Evolutionary conservation across 1,140 invertebrate species (phyloP).

Genomic region (Drosophila chauvacae): DNA sequence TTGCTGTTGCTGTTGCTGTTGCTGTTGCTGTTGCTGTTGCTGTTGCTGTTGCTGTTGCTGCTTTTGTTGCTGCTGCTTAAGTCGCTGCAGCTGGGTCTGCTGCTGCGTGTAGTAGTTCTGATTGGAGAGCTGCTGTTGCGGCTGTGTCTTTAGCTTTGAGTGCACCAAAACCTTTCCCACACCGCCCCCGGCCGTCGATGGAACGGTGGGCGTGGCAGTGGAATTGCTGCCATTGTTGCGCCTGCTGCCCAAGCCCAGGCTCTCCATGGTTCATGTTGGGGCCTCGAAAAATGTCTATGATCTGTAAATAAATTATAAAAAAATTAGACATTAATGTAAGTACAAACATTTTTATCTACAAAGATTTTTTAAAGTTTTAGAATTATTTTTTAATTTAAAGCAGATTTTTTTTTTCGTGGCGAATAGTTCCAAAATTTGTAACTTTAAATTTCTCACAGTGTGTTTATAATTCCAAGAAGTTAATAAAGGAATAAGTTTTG

Average conservation of each 20-base stretch:
- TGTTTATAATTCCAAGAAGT: too few relatives aligned
- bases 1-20: conserved; percentile 41
- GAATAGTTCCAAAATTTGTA: too few relatives aligned
- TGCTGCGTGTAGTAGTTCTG: conserved; percentile 82
- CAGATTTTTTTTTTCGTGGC: too few relatives aligned
- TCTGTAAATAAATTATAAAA: conserved; percentile 6
- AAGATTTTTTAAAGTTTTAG: too few relatives aligned
- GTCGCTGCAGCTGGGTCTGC: conserved; percentile 71
- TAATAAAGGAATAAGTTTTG: too few relatives aligned
- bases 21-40: conserved; percentile 18
- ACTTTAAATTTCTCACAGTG: too few relatives aligned
- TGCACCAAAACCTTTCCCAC: conserved; percentile 48
- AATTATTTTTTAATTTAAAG: too few relatives aligned
- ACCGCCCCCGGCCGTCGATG: conserved; percentile 36
- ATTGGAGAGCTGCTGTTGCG: conserved; percentile 61
- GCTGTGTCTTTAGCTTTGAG: conserved; percentile 50
- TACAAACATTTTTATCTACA: too few relatives aligned
- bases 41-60: conserved; percentile 37
- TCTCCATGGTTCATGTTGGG: conserved; percentile 84
- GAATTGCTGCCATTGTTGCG: conserved; percentile 59
- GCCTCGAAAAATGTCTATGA: conserved; percentile 3
- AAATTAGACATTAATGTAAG: neutral
- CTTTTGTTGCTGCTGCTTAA: conserved; percentile 67
- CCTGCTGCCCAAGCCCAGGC: conserved; percentile 77
- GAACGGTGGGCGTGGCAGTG: conserved; percentile 19